phyloP scores from a whole-genome alignment of 2,113 vertebrate species.

The Apteryx mantelli region DNA sequence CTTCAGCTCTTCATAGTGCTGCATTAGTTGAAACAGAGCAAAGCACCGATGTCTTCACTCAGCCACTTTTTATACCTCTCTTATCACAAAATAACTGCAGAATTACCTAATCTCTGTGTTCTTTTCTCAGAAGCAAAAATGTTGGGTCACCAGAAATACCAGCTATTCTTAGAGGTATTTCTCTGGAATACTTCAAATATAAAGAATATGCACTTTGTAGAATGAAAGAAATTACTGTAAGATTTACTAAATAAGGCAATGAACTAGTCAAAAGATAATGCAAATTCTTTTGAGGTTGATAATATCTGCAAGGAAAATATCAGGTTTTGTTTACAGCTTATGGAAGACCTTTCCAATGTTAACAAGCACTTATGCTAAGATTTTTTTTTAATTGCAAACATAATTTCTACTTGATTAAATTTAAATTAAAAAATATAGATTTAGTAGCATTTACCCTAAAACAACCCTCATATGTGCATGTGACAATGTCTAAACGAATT shows the following conservation, averaged over 20 bases:
- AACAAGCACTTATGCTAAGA: not conserved
- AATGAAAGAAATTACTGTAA: not conserved
- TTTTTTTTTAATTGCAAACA: not conserved
- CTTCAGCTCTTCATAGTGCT: fast-evolving
- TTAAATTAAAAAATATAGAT: not conserved
- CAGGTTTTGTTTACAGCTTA: not conserved
- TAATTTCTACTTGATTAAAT: not conserved
- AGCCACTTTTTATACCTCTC: not conserved
- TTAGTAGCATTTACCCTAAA: not conserved
- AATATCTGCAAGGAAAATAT: not conserved
- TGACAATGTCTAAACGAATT: not conserved
- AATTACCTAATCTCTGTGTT: fast-evolving
- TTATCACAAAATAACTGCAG: not conserved
- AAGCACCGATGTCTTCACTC: fast-evolving
- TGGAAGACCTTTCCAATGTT: not conserved
- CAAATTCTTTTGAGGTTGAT: not conserved
- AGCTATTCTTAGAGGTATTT: not conserved
- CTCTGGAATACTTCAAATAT: not conserved
- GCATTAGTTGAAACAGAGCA: not conserved
- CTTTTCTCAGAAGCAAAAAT: not conserved
- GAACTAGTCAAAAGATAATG: not conserved
- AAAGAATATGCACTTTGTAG: not conserved
- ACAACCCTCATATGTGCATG: too few relatives aligned
- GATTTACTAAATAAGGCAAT: too few relatives aligned
- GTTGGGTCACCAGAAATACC: not conserved